Evolutionary conservation across 2,113 vertebrate genomes (phyloP).

Genomic region (Cyanistes caeruleus): DNA sequence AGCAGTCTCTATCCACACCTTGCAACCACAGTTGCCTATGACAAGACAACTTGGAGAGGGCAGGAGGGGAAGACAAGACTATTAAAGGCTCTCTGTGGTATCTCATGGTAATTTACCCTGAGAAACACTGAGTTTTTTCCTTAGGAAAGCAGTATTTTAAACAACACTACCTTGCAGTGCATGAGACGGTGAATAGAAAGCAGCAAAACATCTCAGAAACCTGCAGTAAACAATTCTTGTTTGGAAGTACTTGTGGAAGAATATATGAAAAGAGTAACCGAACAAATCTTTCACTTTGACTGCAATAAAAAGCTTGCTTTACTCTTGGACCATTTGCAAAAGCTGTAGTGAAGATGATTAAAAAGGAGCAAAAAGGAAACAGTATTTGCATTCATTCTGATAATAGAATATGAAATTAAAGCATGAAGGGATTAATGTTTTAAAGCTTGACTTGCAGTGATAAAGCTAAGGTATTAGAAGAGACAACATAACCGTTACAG

Average conservation of each 20-base stretch:
- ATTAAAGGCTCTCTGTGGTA: background rate
- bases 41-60: background rate
- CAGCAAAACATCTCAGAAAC: conserved; percentile 19
- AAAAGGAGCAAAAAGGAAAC: conserved; percentile 74
- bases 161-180: background rate
- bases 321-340: conserved; percentile 69
- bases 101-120: background rate
- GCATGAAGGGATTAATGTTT: conserved; percentile 83
- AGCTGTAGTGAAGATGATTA: conserved; percentile 76
- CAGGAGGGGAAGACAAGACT: background rate
- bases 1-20: background rate
- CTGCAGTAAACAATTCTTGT: conserved; percentile 36
- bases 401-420: conserved; percentile 87
- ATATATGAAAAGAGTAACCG: conserved; percentile 14
- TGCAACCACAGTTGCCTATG: background rate
- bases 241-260: conserved; percentile 45
- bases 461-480: conserved; percentile 82
- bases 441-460: conserved; percentile 82
- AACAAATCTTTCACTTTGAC: conserved; percentile 57
- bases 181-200: background rate
- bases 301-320: conserved; percentile 71
- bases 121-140: background rate
- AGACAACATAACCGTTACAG: conserved; percentile 77
- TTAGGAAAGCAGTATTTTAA: background rate
- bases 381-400: conserved; percentile 79